These are phyloP conservation scores for Tachuris rubrigastra DNA, from an alignment of 2,113 vertebrate genomes.

Conservation along the genomic window DNA sequence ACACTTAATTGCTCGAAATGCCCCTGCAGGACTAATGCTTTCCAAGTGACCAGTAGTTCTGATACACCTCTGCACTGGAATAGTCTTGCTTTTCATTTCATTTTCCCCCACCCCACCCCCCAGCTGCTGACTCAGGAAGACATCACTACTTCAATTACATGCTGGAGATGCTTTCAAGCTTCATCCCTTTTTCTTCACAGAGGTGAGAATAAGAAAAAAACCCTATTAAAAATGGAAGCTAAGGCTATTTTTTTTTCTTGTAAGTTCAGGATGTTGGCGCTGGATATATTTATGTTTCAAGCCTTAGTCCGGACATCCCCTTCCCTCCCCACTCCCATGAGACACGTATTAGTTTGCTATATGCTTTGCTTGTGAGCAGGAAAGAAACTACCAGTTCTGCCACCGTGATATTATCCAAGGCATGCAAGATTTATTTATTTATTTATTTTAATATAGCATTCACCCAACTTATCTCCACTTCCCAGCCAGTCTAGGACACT, in stretches of 20 bases:
- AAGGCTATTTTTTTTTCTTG: neutral
- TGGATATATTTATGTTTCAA: neutral
- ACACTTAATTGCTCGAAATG: neutral
- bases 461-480: slow-evolving; percentile 16
- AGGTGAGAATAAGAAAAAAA: neutral
- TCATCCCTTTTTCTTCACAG: neutral
- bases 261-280: neutral
- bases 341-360: neutral
- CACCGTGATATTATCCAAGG: neutral
- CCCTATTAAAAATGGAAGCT: neutral
- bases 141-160: neutral
- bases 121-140: neutral
- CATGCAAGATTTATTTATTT: neutral
- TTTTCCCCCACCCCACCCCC: neutral
- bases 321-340: neutral
- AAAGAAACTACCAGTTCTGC: neutral
- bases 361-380: neutral
- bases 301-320: accelerated
- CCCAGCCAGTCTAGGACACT: neutral
- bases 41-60: neutral
- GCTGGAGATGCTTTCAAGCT: neutral
- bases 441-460: neutral
- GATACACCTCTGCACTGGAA: neutral
- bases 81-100: neutral
- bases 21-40: neutral